These are phyloP conservation scores for Tapirus indicus DNA, from an alignment of 2,797 vertebrate species.

Conservation along the genomic window DNA sequence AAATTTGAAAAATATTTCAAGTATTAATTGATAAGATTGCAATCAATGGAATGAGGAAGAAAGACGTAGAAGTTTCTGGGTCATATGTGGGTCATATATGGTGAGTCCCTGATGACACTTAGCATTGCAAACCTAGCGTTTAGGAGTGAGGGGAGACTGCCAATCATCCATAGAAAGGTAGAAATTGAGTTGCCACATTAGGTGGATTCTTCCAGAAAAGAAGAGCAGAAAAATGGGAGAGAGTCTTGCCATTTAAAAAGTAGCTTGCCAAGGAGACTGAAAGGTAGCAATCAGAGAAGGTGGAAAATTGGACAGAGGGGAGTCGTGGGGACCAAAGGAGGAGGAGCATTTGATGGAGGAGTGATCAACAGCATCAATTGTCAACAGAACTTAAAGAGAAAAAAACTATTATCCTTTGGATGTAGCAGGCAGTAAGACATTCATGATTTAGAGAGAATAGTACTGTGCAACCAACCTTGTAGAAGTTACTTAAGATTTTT, in stretches of 20 bases:
- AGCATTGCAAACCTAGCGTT: neutral
- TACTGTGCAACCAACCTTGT: constrained; percentile 10
- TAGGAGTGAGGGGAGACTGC: neutral
- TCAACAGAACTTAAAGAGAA: neutral
- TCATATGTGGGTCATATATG: neutral
- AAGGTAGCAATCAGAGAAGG: constrained; percentile 15
- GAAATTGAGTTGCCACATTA: neutral
- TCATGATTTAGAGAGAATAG: constrained; percentile 32
- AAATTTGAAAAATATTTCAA: constrained; percentile 32
- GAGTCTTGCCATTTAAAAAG: neutral
- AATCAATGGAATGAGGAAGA: neutral
- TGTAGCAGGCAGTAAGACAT: neutral
- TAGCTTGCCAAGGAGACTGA: neutral
- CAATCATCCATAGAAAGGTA: neutral
- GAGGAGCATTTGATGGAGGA: neutral
- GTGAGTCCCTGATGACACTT: neutral
- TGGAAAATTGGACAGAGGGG: neutral
- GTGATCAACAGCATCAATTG: neutral
- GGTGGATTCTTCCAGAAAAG: neutral
- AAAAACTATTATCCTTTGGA: neutral
- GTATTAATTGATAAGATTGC: neutral
- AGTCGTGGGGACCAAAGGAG: neutral
- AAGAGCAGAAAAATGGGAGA: neutral
- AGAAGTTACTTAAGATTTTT: constrained; percentile 48
- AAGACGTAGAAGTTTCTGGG: neutral